Evolutionary conservation across 64 coral and sea anemone genomes (phyloP), one percentile per base, ranked within the genome.

Genomic region (Montipora sp.): DNA sequence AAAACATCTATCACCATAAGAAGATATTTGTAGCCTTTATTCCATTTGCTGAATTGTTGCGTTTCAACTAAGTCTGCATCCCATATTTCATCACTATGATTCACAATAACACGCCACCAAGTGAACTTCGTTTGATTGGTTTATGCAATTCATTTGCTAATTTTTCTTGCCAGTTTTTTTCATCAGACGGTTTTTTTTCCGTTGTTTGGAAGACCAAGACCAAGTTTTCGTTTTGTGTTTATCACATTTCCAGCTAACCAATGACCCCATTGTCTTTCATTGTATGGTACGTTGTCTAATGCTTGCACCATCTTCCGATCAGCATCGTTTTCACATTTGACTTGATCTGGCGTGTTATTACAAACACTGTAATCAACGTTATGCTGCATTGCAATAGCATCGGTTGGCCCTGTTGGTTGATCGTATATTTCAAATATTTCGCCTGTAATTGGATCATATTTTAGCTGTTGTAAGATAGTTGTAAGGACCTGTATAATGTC

Each of bases 251-350:
- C 4, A 19, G 23, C 84, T 43, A 47, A 12, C 66, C 36, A 16
- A 73, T 74, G 2, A 10, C 24, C 68, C 67, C 23, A 23, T 23
- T 23, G 23, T 23, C 23, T 23, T 23, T 23, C 23, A 23, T 23
- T 23, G 23, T 23, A 23, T 23, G 23, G 23, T 23, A 23, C 23
- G 23, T 23, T 23, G 23, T 23, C 23, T 23, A 23, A 23, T 68
- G 2, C 55, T 63, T 77, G 57, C 23, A 89, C 87, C 87, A 89
- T 89, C 16, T 79, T 77, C 21, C 51, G 5, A 43, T 89, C 87
- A 51, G 79, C 79, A 7, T 81, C 55, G 47, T 81, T 51, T 51
- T 81, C 55, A 15, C 79, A 81, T 51, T 81, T 24, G 10, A 9
- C 8, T 9, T 81, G 47, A 55, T 55, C 48, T 23, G 23, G 23